phyloP scores from a whole-genome alignment of 2,888 invertebrate genomes.

The Sarcophaga carnaria region DNA sequence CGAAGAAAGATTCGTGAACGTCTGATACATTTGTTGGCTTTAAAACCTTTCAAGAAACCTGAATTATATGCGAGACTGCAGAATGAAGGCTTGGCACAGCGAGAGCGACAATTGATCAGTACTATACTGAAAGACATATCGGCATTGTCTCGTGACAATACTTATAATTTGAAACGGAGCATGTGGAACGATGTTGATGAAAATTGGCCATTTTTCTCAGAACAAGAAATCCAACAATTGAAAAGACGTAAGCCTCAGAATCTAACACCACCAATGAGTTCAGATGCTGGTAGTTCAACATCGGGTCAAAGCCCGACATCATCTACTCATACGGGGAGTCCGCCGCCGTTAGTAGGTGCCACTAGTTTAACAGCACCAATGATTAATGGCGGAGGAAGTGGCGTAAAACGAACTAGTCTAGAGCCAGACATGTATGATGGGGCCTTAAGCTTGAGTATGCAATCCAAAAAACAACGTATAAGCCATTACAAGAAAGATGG shows the following conservation, averaged over 20 bases:
- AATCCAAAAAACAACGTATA: constrained; percentile 90
- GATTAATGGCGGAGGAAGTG: constrained; percentile 71
- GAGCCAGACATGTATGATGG: constrained; percentile 84
- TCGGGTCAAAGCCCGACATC: constrained; percentile 91
- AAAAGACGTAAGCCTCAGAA: constrained; percentile 96
- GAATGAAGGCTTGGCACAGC: constrained; percentile 93
- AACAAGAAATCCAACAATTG: constrained; percentile 93
- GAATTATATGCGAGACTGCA: constrained; percentile 92
- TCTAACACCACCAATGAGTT: constrained; percentile 93
- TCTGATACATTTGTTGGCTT: constrained; percentile 95
- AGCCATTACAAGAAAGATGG: constrained; percentile 89
- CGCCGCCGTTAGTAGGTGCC: constrained; percentile 83
- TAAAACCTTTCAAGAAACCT: constrained; percentile 96
- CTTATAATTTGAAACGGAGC: constrained; percentile 92
- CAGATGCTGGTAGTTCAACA: constrained; percentile 89
- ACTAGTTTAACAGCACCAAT: constrained; percentile 81
- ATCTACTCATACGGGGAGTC: constrained; percentile 88
- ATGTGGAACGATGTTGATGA: constrained; percentile 96
- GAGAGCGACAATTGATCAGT: constrained; percentile 89
- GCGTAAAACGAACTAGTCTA: constrained; percentile 83
- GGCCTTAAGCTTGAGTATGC: constrained; percentile 81
- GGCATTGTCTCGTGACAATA: constrained; percentile 90
- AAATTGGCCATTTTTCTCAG: constrained; percentile 96
- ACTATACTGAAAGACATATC: constrained; percentile 91
- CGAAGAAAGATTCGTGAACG: constrained; percentile 89